These are phyloP conservation scores for Lepisosteus osseus DNA, from an alignment of 2,113 vertebrate species.

Conservation along the genomic window DNA sequence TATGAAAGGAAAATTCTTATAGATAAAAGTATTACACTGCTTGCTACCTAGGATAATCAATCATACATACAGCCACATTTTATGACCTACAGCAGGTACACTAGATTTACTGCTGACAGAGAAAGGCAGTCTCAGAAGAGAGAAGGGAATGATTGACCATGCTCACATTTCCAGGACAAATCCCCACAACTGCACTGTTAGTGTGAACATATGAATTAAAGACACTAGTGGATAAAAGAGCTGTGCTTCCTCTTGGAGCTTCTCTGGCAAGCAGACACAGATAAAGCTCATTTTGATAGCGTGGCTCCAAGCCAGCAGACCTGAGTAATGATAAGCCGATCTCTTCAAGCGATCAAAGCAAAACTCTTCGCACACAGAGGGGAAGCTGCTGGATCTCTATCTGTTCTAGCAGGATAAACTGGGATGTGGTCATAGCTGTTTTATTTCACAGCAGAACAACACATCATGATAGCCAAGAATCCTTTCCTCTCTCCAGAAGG, in stretches of 20 bases:
- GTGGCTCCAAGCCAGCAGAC: not conserved
- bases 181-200: not conserved
- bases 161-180: not conserved
- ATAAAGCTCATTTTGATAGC: too few species aligned
- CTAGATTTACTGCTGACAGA: too few species aligned
- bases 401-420: conserved; percentile 10
- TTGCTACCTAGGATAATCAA: too few species aligned
- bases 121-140: too few species aligned
- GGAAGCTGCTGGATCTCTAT: conserved; percentile 3
- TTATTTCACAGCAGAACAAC: conserved; percentile 7
- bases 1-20: too few species aligned
- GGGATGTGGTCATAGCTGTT: not conserved
- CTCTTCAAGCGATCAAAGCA: not conserved
- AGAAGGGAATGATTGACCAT: too few species aligned
- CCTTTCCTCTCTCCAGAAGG: not conserved
- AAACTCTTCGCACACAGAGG: not conserved
- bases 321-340: not conserved
- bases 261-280: conserved; percentile 6
- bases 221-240: not conserved
- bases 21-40: too few species aligned
- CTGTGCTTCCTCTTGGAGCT: conserved; percentile 5
- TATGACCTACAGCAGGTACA: too few species aligned
- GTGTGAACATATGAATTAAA: not conserved
- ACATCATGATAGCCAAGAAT: conserved; percentile 18
- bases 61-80: too few species aligned